Evolutionary conservation across 2,797 vertebrate genomes (phyloP).

Genomic region (Orestias chungarensis): DNA sequence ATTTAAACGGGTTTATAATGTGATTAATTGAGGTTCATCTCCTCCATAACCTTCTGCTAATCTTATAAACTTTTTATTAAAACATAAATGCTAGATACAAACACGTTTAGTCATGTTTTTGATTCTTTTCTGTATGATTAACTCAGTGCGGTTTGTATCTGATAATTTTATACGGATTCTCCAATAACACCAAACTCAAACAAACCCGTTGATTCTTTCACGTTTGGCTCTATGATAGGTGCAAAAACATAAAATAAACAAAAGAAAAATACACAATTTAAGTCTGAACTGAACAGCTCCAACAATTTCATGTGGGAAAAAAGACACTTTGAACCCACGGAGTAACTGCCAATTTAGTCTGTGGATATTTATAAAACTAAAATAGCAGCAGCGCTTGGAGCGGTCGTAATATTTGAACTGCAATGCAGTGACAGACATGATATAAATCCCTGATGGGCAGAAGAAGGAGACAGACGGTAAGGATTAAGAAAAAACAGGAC

Average conservation of each 20-base stretch:
- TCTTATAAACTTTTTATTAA: background rate
- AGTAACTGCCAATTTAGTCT: background rate
- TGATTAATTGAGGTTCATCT: background rate
- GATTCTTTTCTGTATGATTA: background rate
- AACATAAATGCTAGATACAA: background rate
- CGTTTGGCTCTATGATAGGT: background rate
- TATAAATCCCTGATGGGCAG: slow-evolving; percentile 3
- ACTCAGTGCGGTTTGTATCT: background rate
- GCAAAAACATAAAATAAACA: background rate
- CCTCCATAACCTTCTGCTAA: background rate
- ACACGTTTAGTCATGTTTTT: background rate
- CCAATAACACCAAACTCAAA: background rate
- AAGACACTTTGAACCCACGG: background rate
- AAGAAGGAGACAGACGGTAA: background rate
- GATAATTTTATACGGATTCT: background rate
- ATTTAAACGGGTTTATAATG: too few species aligned
- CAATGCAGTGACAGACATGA: background rate
- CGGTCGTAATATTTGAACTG: background rate
- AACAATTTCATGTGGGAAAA: background rate
- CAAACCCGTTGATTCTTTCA: background rate
- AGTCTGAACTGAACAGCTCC: background rate
- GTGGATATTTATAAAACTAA: slow-evolving; percentile 10
- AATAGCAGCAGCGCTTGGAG: slow-evolving; percentile 1
- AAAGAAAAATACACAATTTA: background rate
- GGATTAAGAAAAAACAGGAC: background rate